Conservation (phyloP, 2,888 invertebrate species). For the Nematopogon swammerdamellus region DNA sequence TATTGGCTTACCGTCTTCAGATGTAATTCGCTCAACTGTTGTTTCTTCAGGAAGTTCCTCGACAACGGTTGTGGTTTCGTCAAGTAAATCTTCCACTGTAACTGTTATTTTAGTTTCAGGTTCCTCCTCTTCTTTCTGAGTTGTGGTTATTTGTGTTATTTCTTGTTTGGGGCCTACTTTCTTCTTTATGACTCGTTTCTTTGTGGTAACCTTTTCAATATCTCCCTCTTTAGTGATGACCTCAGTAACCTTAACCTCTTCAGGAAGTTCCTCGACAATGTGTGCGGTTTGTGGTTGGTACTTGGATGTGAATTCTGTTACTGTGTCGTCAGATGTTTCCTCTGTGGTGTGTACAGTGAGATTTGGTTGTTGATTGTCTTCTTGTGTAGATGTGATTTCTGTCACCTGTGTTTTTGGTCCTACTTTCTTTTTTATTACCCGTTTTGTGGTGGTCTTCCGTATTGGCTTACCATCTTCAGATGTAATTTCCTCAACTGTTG, state of each 20-base stretch:
- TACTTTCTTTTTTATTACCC: conserved; percentile 25
- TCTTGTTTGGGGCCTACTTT: conserved; percentile 29
- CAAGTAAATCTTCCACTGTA: neutral
- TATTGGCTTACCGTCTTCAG: conserved; percentile 14
- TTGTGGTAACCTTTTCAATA: conserved; percentile 1
- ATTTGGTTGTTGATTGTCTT: conserved; percentile 24
- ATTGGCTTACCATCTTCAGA: conserved; percentile 10
- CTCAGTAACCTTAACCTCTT: conserved; percentile 13
- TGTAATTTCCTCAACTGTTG: too few relatives aligned
- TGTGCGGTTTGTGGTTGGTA: conserved; percentile 14
- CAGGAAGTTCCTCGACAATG: conserved; percentile 12
- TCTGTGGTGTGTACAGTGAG: conserved; percentile 13
- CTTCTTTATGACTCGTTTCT: conserved; percentile 25
- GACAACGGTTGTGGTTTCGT: too few relatives aligned
- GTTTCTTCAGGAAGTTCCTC: conserved; percentile 3
- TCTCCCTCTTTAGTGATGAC: conserved; percentile 7
- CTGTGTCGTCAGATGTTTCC: conserved; percentile 9
- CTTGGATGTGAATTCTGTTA: conserved; percentile 10
- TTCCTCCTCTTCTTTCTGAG: conserved; percentile 20
- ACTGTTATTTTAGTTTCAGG: conserved; percentile 25
- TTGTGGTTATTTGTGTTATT: conserved; percentile 21
- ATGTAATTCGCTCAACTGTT: conserved; percentile 13
- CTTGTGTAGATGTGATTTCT: conserved; percentile 39
- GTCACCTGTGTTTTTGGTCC: conserved; percentile 28
- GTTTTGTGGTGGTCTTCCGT: conserved; percentile 13